Evolutionary conservation across 2,797 vertebrate species (phyloP).

Genomic region (Cottoperca gobio): DNA sequence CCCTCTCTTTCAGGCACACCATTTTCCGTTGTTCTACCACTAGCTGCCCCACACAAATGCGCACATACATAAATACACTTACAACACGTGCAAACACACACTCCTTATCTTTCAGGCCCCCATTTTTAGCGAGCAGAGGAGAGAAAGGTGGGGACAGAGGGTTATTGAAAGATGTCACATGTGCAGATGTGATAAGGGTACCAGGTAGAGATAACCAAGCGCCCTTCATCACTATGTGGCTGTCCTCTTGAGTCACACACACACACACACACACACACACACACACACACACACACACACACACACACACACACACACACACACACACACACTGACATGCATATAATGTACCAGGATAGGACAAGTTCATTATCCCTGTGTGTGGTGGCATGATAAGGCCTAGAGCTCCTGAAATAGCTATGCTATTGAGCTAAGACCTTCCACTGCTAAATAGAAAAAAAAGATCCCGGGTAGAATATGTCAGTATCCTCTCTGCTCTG

Average conservation of each 20-base stretch:
- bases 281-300: constrained; percentile 33
- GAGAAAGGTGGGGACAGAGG: constrained; percentile 59
- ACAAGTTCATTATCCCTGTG: constrained; percentile 75
- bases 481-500: constrained; percentile 52
- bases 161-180: constrained; percentile 81
- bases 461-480: constrained; percentile 44
- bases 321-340: constrained; percentile 45
- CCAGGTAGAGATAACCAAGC: constrained; percentile 72
- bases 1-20: not conserved
- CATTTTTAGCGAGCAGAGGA: constrained; percentile 39
- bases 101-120: constrained; percentile 43
- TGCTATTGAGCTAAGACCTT: constrained; percentile 61
- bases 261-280: constrained; percentile 46
- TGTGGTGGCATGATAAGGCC: constrained; percentile 71
- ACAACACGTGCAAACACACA: constrained; percentile 7
- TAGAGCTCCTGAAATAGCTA: constrained; percentile 69
- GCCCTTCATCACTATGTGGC: constrained; percentile 70
- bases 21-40: constrained; percentile 14
- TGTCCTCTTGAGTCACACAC: constrained; percentile 63
- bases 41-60: not conserved
- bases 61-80: not conserved
- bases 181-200: constrained; percentile 77
- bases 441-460: constrained; percentile 34
- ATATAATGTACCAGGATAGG: constrained; percentile 59
- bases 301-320: constrained; percentile 46